Evolutionary conservation across 2,113 vertebrate species (phyloP).

Genomic region (Crotalus helleri): DNA sequence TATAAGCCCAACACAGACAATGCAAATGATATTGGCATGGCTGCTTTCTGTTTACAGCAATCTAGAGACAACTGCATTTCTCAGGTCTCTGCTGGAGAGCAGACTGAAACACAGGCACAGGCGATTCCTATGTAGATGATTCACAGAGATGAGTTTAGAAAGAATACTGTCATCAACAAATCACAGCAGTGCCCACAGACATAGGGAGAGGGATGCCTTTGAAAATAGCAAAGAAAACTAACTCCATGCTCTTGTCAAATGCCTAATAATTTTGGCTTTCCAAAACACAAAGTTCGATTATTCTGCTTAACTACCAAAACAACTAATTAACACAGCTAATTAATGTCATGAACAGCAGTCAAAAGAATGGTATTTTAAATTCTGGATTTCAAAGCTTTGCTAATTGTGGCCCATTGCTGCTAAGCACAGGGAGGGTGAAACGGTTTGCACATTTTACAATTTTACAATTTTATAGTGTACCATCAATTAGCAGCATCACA

Average conservation of each 20-base stretch:
- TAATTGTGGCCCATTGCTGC: slow-evolving; percentile 72
- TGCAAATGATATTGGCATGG: slow-evolving; percentile 58
- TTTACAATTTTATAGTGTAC: slow-evolving; percentile 68
- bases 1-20: slow-evolving; percentile 41
- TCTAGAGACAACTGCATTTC: slow-evolving; percentile 67
- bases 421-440: slow-evolving; percentile 71
- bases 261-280: slow-evolving; percentile 79
- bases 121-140: slow-evolving; percentile 67
- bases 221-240: slow-evolving; percentile 56
- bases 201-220: slow-evolving; percentile 45
- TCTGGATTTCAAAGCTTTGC: slow-evolving; percentile 78
- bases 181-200: slow-evolving; percentile 46
- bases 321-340: slow-evolving; percentile 97
- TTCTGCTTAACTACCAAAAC: slow-evolving; percentile 86
- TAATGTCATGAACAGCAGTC: slow-evolving; percentile 85
- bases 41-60: slow-evolving; percentile 64
- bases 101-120: slow-evolving; percentile 68
- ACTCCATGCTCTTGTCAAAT: slow-evolving; percentile 64
- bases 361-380: slow-evolving; percentile 78
- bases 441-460: slow-evolving; percentile 69
- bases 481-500: slow-evolving; percentile 71
- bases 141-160: slow-evolving; percentile 61
- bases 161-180: slow-evolving; percentile 66
- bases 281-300: slow-evolving; percentile 67
- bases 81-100: slow-evolving; percentile 66